These are phyloP conservation scores for Rhamnusium bicolor DNA, from an alignment of 2,888 invertebrate species.

Conservation along the genomic window DNA sequence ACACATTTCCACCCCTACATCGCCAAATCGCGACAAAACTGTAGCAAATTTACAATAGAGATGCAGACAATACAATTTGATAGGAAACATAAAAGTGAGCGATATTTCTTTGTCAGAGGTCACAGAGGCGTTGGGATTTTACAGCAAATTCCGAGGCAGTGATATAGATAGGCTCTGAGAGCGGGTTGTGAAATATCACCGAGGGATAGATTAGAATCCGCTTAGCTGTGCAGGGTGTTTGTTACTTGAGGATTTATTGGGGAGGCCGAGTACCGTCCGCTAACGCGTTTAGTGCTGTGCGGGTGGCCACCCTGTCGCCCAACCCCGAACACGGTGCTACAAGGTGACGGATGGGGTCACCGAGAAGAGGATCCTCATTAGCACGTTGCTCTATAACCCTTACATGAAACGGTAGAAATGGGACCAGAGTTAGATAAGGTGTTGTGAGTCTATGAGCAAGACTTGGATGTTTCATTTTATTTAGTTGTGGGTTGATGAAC, in stretches of 20 bases:
- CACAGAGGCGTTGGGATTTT: conserved; percentile 46
- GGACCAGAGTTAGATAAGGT: neutral
- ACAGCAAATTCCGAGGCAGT: conserved; percentile 42
- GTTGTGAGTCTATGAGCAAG: neutral
- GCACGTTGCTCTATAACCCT: conserved; percentile 66
- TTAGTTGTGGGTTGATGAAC: neutral
- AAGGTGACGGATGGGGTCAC: conserved; percentile 67
- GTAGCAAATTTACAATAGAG: conserved; percentile 21
- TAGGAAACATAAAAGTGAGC: conserved; percentile 38
- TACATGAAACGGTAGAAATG: conserved; percentile 36
- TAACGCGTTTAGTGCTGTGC: conserved; percentile 68
- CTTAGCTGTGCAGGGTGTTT: conserved; percentile 68
- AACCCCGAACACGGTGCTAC: conserved; percentile 51
- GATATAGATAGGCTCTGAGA: conserved; percentile 61
- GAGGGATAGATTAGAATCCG: conserved; percentile 70
- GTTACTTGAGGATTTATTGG: conserved; percentile 68
- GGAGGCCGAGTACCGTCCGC: conserved; percentile 64
- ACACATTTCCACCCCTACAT: neutral
- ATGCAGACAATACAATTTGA: conserved; percentile 36
- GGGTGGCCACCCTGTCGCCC: conserved; percentile 63
- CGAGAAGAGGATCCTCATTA: conserved; percentile 64
- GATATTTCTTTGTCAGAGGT: conserved; percentile 65
- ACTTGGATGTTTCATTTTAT: neutral
- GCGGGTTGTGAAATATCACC: conserved; percentile 68
- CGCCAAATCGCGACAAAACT: neutral